These are phyloP conservation scores for Ibidorhyncha struthersii DNA, from an alignment of 2,113 vertebrate species.

Conservation along the genomic window DNA sequence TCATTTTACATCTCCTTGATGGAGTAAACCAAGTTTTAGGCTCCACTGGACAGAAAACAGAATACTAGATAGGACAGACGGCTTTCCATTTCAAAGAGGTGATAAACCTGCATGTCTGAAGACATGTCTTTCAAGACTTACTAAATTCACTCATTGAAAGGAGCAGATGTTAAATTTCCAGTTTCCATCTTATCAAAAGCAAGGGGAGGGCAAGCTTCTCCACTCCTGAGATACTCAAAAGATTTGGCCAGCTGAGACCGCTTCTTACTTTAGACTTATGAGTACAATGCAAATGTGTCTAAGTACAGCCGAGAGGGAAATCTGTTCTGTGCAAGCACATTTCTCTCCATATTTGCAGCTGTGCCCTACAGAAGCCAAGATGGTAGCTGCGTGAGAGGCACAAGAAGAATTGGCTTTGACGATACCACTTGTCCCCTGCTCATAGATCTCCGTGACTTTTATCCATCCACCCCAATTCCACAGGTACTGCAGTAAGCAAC, in stretches of 20 bases:
- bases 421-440: neutral
- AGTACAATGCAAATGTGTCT: slow-evolving; percentile 23
- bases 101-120: neutral
- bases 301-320: neutral
- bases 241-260: slow-evolving; percentile 40
- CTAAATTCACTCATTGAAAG: neutral
- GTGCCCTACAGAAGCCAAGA: neutral
- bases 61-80: neutral
- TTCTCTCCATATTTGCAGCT: neutral
- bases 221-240: neutral
- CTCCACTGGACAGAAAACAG: neutral
- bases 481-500: neutral
- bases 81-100: neutral
- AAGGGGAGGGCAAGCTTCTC: neutral
- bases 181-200: neutral
- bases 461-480: neutral
- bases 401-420: neutral
- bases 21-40: neutral
- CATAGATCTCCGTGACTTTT: neutral
- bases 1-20: neutral
- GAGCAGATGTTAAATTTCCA: slow-evolving; percentile 38
- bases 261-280: neutral
- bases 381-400: neutral
- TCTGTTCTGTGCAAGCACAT: neutral
- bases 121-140: neutral